Percentiles rank a stretch among this genome's conserved stretches.
phyloP scores from a whole-genome alignment of 2,888 invertebrate species.

The Perizoma affinitatum region DNA sequence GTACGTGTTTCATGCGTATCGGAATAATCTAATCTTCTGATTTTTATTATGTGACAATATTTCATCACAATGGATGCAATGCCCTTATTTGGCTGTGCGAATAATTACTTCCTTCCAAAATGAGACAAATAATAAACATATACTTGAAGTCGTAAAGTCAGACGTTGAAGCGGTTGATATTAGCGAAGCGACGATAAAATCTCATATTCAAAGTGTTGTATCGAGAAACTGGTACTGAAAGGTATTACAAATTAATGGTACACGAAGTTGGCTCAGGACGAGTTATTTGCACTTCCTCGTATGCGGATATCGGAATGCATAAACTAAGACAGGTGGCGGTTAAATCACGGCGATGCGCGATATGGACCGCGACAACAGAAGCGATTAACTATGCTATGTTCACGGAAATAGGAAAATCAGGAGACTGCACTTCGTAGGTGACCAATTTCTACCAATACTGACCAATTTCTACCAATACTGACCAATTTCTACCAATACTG shows the following conservation, averaged over 20 bases:
- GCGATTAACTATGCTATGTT: constrained; percentile 47
- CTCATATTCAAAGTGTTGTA: constrained; percentile 27
- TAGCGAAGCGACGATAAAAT: constrained; percentile 27
- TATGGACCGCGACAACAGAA: constrained; percentile 67
- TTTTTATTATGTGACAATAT: constrained; percentile 30
- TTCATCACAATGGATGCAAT: constrained; percentile 23
- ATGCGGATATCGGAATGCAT: constrained; percentile 64
- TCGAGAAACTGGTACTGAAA: constrained; percentile 34
- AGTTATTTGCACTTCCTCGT: constrained; percentile 58
- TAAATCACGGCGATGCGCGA: constrained; percentile 67
- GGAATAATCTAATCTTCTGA: constrained; percentile 44
- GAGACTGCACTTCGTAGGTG: too few relatives aligned
- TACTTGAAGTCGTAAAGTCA: constrained; percentile 33
- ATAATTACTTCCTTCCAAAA: constrained; percentile 2
- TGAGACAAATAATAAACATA: constrained; percentile 6
- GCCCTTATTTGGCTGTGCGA: constrained; percentile 10
- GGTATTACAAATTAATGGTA: constrained; percentile 35
- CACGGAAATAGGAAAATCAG: not conserved
- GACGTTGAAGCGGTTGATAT: constrained; percentile 32
- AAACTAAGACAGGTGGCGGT: constrained; percentile 70
- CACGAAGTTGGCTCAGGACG: constrained; percentile 33
- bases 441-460: too few relatives aligned
- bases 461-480: too few relatives aligned
- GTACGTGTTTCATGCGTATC: constrained; percentile 41
- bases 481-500: too few relatives aligned